phyloP scores from a whole-genome alignment of 2,113 vertebrate species.

The Limanda limanda region DNA sequence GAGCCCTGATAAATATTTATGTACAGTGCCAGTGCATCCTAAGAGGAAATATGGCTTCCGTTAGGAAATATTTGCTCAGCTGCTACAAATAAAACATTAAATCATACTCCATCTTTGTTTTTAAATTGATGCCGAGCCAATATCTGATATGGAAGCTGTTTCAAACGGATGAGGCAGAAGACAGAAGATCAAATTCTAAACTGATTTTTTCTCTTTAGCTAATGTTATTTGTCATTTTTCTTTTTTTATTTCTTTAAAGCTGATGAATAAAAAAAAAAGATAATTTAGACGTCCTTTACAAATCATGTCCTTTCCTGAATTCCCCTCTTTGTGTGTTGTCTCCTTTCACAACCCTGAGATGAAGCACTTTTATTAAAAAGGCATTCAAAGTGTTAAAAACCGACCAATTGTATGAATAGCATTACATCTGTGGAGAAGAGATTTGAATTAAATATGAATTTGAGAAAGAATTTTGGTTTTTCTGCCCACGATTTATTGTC shows the following conservation, averaged over 20 bases:
- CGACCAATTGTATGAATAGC: background rate
- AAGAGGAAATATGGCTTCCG: slow-evolving; percentile 47
- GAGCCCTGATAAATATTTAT: slow-evolving; percentile 66
- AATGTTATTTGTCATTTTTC: slow-evolving; percentile 1
- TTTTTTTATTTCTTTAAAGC: slow-evolving; percentile 20
- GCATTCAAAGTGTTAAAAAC: slow-evolving; percentile 2
- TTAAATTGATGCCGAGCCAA: slow-evolving; percentile 33
- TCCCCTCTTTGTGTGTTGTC: background rate
- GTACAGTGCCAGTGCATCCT: slow-evolving; percentile 28
- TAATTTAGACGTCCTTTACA: background rate
- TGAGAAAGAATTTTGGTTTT: too few species aligned
- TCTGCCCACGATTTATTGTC: too few species aligned
- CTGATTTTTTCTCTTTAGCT: slow-evolving; percentile 5
- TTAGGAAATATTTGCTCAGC: slow-evolving; percentile 41
- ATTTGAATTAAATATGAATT: background rate
- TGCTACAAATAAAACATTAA: slow-evolving; percentile 30
- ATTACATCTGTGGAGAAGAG: background rate
- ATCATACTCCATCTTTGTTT: slow-evolving; percentile 34
- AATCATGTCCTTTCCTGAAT: background rate
- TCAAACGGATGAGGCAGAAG: background rate
- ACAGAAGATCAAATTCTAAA: background rate
- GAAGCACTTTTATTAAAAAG: slow-evolving; percentile 20
- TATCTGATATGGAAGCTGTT: slow-evolving; percentile 17
- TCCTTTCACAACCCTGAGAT: background rate
- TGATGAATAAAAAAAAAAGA: slow-evolving; percentile 8